Conservation (phyloP, 2,113 vertebrate genomes). For the Coptodon rendalli region DNA sequence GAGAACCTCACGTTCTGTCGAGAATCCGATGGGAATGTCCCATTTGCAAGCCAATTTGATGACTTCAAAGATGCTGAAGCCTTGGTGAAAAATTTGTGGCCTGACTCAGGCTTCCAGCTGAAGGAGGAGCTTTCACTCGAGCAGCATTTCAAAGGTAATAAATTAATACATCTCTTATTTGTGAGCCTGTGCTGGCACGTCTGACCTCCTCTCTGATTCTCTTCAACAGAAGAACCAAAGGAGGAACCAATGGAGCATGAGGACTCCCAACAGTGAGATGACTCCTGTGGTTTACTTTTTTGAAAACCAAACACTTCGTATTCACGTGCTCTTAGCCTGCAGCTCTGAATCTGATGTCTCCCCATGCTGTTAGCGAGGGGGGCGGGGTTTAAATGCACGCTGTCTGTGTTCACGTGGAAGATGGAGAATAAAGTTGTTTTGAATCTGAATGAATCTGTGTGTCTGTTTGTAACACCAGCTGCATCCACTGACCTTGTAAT, state of each 20-base stretch:
- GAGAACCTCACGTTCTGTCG: not conserved
- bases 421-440: too few relatives aligned
- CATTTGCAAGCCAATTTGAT: accelerated
- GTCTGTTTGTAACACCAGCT: too few relatives aligned
- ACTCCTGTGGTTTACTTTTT: accelerated
- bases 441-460: too few relatives aligned
- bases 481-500: too few relatives aligned
- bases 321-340: too few relatives aligned
- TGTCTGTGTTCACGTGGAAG: too few relatives aligned
- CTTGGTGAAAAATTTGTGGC: accelerated
- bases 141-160: not conserved
- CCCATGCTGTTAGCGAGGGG: too few relatives aligned
- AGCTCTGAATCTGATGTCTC: too few relatives aligned
- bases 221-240: not conserved
- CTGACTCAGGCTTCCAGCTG: accelerated
- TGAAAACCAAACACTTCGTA: not conserved
- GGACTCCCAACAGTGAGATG: not conserved
- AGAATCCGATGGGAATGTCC: accelerated
- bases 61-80: accelerated
- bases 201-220: not conserved
- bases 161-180: not conserved
- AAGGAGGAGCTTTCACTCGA: accelerated
- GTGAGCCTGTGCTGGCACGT: accelerated
- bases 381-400: too few relatives aligned
- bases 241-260: accelerated